Evolutionary conservation across 2,888 invertebrate genomes (phyloP), one percentile per base, ranked within the genome.

Genomic region (Chymomyza amoena): DNA sequence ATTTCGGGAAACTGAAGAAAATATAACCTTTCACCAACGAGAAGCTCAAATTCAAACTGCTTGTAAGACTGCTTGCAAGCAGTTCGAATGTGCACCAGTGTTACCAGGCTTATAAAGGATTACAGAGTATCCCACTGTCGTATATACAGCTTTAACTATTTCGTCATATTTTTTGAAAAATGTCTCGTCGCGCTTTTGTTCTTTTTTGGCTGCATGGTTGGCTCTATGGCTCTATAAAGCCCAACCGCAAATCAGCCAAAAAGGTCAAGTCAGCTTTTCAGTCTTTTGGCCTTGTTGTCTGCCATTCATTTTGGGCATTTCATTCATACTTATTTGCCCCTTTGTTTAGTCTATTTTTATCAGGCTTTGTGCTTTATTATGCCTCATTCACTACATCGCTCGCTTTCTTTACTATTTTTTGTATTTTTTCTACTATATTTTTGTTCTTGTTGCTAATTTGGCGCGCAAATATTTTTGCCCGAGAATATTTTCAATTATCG

Each of bases 271-370:
- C 63, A 66, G 66, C 68, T 62, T 66, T 66, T 68, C 64, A 64
- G 52, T 54, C 52, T 18, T 54, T 18, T 54, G 52, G 52, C 16
- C 52, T 18, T 18, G 7, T 18, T 54, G 15, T 54, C 54, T 54
- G 39, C 70, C 65, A 67, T 74, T 74, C 73, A 74, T 65, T 66
- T 45, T 28, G 60, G 60, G 56, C 69, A 64, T 18, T 50, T 51
- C 64, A 67, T 66, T 69, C 74, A 66, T 4, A 51, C 52, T 70
- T 54, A 51, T 52, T 61, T 52, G 32, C 36, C 57, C 36, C 57
- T 67, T 66, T 75, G 75, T 75, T 75, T 75, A 68, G 75, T 57
- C 74, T 75, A 75, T 75, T 75, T 75, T 75, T 67, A 69, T 72
- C 45, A 60, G 54, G 65, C 63, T 67, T 70, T 63, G 66, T 57